Base-by-base conservation (phyloP, 2,888 invertebrate species). In the Dendrolimus pini region DNA sequence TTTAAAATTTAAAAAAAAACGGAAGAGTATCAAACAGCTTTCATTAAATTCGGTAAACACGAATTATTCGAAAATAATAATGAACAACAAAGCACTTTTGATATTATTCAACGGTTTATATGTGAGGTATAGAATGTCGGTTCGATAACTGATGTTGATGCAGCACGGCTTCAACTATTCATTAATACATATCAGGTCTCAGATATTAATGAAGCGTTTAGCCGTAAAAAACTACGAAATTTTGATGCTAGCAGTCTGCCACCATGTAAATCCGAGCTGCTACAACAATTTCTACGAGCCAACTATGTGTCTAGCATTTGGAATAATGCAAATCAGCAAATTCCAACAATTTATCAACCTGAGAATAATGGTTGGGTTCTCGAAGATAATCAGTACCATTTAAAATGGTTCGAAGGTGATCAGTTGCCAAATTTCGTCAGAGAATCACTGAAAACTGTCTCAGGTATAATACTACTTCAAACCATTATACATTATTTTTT, bases 311-410 rank as follows among this genome's bases (percentile, higher is more conserved):
- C 47, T 52, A 58, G 41, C n/a, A 62, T 65, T 55, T 69, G 67
- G 63, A 66, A 63, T 57, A 68, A 67, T 65, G 65, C 62, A 53
- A 52, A 63, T 52, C 53, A 54, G 30, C 41, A 60, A 59, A 61
- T 42, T 60, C 66, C 64, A 58, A 64, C 63, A 14, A 55, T 53
- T 41, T 61, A 58, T 59, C 12, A 61, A 59, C 64, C 64, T 8
- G 65, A 61, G 12, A 66, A 66, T 65, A 66, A 67, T 60, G 68
- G 68, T n/a, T 68, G 68, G 67, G 55, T 59, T 14, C 41, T 65
- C 7, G 54, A 68, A 63, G 54, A 64, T 62, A 54, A 64, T 53
- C 54, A 67, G 54, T 69, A 69, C 58, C 60, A 64, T 56, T 67
- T 65, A 60, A 59, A 67, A 61, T 67, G 65, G 65, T 67, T 65